Conservation (phyloP, 2,888 invertebrate genomes). For the Matsumyia berberina region DNA sequence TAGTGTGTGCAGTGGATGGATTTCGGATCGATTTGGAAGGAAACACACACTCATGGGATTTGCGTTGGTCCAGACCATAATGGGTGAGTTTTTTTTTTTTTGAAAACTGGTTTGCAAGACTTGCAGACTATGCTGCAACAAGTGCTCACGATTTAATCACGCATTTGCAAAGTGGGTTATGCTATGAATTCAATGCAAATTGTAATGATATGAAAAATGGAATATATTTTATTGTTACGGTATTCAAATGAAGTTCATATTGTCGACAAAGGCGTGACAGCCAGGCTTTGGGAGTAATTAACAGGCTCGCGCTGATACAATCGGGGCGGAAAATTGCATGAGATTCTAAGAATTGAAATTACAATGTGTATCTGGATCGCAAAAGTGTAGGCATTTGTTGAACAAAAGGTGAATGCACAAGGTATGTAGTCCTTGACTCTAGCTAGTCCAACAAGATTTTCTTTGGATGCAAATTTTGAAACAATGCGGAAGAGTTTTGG, state of each 20-base stretch:
- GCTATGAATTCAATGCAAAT: too few relatives aligned
- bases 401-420: slow-evolving; percentile 21
- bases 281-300: neutral
- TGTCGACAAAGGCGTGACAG: slow-evolving; percentile 43
- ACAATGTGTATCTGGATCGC: neutral
- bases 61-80: slow-evolving; percentile 85
- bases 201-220: slow-evolving; percentile 25
- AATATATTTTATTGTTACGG: slow-evolving; percentile 31
- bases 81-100: slow-evolving; percentile 85
- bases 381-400: slow-evolving; percentile 21
- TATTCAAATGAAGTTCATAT: neutral
- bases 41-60: slow-evolving; percentile 87
- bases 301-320: slow-evolving; percentile 53
- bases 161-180: slow-evolving; percentile 28
- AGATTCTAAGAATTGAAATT: slow-evolving; percentile 23
- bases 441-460: neutral
- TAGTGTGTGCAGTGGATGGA: slow-evolving; percentile 87
- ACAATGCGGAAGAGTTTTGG: slow-evolving; percentile 12
- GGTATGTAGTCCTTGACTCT: too few relatives aligned
- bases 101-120: neutral
- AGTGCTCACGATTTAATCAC: slow-evolving; percentile 25
- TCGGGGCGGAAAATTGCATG: slow-evolving; percentile 46
- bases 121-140: slow-evolving; percentile 27
- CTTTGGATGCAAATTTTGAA: slow-evolving; percentile 13
- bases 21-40: slow-evolving; percentile 88